Evolutionary conservation across 2,888 invertebrate species (phyloP).

Genomic region (Hyposoter dolosus): DNA sequence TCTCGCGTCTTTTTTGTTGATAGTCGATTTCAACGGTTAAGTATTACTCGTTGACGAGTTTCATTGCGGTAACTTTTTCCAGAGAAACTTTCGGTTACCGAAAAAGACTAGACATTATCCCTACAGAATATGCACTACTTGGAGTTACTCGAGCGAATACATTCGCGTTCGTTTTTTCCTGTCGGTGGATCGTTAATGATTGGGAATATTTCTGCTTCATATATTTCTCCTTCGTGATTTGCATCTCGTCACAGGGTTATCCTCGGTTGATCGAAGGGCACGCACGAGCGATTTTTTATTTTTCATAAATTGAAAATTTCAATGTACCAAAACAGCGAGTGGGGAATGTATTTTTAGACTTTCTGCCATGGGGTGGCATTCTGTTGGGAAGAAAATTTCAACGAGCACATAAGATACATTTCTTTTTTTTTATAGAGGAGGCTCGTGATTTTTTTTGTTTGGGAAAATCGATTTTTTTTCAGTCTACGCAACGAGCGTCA

Average conservation of each 20-base stretch:
- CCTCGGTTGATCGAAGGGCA: slow-evolving; percentile 4
- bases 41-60: background rate
- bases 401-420: background rate
- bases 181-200: slow-evolving; percentile 37
- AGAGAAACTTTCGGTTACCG: slow-evolving; percentile 9
- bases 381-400: background rate
- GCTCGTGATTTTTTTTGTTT: background rate
- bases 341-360: slow-evolving; percentile 14
- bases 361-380: background rate
- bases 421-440: background rate
- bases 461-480: background rate
- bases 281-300: slow-evolving; percentile 15
- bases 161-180: slow-evolving; percentile 18
- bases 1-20: slow-evolving; percentile 2
- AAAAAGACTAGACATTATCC: background rate
- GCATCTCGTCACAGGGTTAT: background rate
- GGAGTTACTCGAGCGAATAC: slow-evolving; percentile 30
- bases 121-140: slow-evolving; percentile 5
- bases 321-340: background rate
- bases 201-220: slow-evolving; percentile 37
- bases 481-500: too few relatives aligned
- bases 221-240: slow-evolving; percentile 14
- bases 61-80: background rate
- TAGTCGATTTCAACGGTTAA: background rate
- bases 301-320: slow-evolving; percentile 2